Evolutionary conservation across 1,140 invertebrate genomes (phyloP).

Genomic region (Cyrtorhinus lividipennis): DNA sequence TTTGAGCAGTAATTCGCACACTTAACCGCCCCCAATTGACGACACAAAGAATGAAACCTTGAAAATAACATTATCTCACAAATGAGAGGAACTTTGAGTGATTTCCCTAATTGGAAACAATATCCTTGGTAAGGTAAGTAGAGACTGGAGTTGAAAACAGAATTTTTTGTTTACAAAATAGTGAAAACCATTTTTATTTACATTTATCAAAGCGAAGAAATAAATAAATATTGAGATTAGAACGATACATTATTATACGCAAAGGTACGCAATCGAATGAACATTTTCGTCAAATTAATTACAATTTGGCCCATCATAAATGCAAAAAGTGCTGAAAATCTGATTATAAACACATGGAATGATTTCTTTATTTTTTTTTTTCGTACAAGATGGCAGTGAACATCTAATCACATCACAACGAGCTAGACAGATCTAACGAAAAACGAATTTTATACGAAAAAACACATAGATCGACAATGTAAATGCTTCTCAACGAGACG

Average conservation of each 20-base stretch:
- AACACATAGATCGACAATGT: not conserved
- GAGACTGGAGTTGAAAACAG: no score
- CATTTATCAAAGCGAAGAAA: not conserved
- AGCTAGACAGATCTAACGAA: not conserved
- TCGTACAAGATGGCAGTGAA: constrained; percentile 3
- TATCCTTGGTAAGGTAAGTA: no score
- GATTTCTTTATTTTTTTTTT: not conserved
- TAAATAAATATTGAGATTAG: not conserved
- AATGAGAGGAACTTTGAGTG: no score
- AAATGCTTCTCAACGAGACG: not conserved
- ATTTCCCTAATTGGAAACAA: no score
- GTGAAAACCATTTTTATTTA: constrained; percentile 7
- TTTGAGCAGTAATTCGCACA: no score
- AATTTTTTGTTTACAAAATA: not conserved
- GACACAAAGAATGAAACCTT: no score
- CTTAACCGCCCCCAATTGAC: no score
- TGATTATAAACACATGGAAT: not conserved
- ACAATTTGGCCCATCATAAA: not conserved
- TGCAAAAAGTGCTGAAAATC: constrained; percentile 2
- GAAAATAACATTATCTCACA: no score
- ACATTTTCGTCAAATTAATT: not conserved
- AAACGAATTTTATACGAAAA: not conserved
- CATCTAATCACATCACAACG: not conserved
- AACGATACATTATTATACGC: not conserved
- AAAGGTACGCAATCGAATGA: not conserved